A percentile compares a stretch with the other conserved stretches of the same genome.
Conservation (phyloP, 2,888 invertebrate species). For the Entomobrya multifasciata region DNA sequence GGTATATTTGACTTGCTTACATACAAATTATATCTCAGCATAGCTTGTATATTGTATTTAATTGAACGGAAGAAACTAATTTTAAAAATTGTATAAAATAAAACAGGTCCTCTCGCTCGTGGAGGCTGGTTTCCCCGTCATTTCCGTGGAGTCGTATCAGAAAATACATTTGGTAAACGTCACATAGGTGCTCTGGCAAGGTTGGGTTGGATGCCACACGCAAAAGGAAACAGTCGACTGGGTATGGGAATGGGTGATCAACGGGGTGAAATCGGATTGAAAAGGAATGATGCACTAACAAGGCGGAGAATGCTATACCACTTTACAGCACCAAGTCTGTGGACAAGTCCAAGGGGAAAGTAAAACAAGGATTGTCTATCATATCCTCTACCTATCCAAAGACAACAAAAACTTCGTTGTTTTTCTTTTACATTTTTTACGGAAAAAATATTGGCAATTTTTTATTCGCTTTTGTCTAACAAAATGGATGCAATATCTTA, state of each 20-base stretch:
- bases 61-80: not conserved
- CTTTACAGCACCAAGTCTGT: slow-evolving; percentile 67
- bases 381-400: not conserved
- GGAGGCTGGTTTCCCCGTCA: slow-evolving; percentile 79
- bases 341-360: slow-evolving; percentile 73
- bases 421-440: not conserved
- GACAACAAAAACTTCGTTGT: not conserved
- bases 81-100: not conserved
- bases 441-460: not conserved
- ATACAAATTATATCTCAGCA: too few relatives aligned
- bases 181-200: slow-evolving; percentile 77
- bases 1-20: too few relatives aligned
- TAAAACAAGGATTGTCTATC: slow-evolving; percentile 12
- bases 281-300: slow-evolving; percentile 68
- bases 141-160: slow-evolving; percentile 77
- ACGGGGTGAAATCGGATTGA: slow-evolving; percentile 70
- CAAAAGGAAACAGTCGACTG: slow-evolving; percentile 60
- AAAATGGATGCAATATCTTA: not conserved
- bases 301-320: slow-evolving; percentile 70
- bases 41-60: too few relatives aligned
- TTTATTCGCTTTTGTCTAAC: not conserved
- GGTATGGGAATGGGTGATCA: slow-evolving; percentile 35
- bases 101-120: slow-evolving; percentile 77
- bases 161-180: slow-evolving; percentile 75
- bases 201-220: slow-evolving; percentile 75